Base-by-base conservation (phyloP, 2,113 vertebrate species). In the Thamnophis sirtalis region DNA sequence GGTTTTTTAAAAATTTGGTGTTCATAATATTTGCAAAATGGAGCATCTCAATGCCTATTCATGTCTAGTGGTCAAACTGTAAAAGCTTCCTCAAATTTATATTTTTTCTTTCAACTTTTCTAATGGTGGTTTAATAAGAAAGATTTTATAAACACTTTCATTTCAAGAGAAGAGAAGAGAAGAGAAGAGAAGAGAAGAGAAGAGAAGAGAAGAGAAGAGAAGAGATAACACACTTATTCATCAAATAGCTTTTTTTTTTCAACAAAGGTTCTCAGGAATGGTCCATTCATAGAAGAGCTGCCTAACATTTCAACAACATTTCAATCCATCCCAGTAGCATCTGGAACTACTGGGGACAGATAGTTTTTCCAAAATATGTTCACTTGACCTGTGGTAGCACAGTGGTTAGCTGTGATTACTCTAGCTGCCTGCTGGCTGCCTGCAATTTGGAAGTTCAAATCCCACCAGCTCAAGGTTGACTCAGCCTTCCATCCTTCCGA, bases 31-130 rank as follows among this genome's bases (percentile, higher is more conserved):
- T 73, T 89, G 28, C 48, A 51, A 56, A 48, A 88, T 80, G 24
- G 38, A 88, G 51, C 51, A 86, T 88, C 51, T 94, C 96, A 94
- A 93, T 94, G 90, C 80, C 94, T 89, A 92, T 89, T 90, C 93
- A 94, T 88, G 90, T 84, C 94, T 88, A 95, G 95, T 91, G 95
- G 93, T 91, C 85, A 54, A 87, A 13, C 28, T 87, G 43, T 33
- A 49, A 92, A 56, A 9, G 26, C 68, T 88, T 68, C 91, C 68
- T 22, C 24, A 28, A 53, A 43, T 88, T 33, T n/a, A 73, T 28
- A 89, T 24, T 15, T 51, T 48, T 92, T 73, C 49, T 11, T 43
- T 84, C 54, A 60, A 84, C 21, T 38, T 73, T 48, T 89, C n/a
- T 9, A 73, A 92, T 51, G 87, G 21, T 92, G 91, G 73, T 19